Base-by-base conservation (phyloP, 2,888 invertebrate species). In the Notodonta ziczac region DNA sequence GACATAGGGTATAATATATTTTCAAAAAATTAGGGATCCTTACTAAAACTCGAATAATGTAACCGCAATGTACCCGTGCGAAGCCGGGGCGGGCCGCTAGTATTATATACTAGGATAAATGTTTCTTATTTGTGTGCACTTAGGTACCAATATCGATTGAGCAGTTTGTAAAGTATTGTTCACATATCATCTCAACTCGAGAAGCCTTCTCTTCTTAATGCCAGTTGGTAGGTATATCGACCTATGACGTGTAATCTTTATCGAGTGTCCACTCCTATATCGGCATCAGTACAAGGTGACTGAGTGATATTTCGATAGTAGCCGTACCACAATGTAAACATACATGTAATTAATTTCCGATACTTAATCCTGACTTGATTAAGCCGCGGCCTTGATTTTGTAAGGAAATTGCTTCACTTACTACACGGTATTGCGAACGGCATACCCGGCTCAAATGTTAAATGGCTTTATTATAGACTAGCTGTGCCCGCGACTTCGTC, bases 291-390 rank as follows among this genome's bases (percentile, higher is more conserved):
- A 65, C 85, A 84, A 86, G 85, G 85, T 80, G 72, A 76, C 61
- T 81, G 67, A 76, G 80, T 83, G 84, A 73, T 85, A 84, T 86
- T 85, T 85, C 61, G 74, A 76, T 70, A 72, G 62, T 59, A 62
- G 57, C 58, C 35, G 54, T 54, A 54, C 55, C 60, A 65, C 61
- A 46, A 57, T 57, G 51, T 55, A 61, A 65, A 68, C 32, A 58
- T 40, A 64, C 63, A 56, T 67, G 61, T 70, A 76, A 75, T 76
- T 76, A 73, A 74, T 81, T 76, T 80, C 75, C 74, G 74, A 76
- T 76, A 70, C 63, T 77, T 75, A 80, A 77, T 77, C 71, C 76
- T 73, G 65, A 66, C 65, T 51, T 58, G 60, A 63, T 67, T 67
- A 55, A 60, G 65, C 51, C 42, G 40, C 61, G 70, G 67, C 79